Evolutionary conservation across 2,888 invertebrate species (phyloP).

Genomic region (Deroplatys truncata): DNA sequence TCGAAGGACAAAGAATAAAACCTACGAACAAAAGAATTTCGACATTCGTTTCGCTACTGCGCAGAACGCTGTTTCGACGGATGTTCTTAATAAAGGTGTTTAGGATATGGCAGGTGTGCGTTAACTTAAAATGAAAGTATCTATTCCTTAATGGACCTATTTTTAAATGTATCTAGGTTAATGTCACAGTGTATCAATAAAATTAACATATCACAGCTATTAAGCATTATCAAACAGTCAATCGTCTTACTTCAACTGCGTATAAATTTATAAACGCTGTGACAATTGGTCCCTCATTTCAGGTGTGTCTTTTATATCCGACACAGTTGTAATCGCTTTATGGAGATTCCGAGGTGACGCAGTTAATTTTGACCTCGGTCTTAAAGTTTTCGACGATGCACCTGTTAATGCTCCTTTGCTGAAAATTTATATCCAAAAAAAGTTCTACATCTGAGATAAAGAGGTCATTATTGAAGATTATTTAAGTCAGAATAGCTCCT

Average conservation of each 20-base stretch:
- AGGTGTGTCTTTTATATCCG: neutral
- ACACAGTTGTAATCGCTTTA: neutral
- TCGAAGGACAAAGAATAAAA: too few species aligned
- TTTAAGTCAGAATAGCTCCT: too few species aligned
- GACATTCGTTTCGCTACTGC: neutral
- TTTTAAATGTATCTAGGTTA: neutral
- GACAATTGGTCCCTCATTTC: neutral
- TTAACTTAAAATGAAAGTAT: neutral
- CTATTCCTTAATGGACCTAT: neutral
- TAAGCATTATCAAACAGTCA: neutral
- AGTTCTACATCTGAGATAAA: too few species aligned
- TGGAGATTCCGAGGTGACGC: neutral
- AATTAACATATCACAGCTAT: neutral
- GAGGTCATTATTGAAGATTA: too few species aligned
- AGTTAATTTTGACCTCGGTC: neutral
- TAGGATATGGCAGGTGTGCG: neutral
- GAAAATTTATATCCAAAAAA: too few species aligned
- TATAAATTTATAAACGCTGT: neutral
- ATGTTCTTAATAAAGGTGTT: neutral
- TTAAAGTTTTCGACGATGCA: neutral
- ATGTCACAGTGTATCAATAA: neutral
- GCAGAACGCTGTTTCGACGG: neutral
- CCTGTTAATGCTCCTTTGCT: too few species aligned
- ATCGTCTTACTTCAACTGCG: neutral
- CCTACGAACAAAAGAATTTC: neutral